A percentile compares a stretch with the other conserved stretches of the same genome.
Conservation (phyloP, 2,797 vertebrate species). For the Arremon brunneinucha region DNA sequence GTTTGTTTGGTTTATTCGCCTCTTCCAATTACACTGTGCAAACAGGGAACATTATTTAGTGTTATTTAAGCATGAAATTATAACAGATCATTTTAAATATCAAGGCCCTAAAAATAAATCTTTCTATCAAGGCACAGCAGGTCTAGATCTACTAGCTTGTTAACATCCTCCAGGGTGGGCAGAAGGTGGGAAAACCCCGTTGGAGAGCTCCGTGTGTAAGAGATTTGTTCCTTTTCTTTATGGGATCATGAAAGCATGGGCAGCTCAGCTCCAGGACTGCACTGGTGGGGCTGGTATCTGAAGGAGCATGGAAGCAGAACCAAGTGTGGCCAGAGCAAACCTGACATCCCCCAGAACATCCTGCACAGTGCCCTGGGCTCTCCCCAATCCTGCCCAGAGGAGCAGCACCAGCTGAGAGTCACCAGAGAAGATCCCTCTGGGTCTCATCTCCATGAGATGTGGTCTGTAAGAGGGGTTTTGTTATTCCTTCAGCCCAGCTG, state of each 20-base stretch:
- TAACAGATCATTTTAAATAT: conserved; percentile 79
- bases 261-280: rapidly evolving
- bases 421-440: neutral
- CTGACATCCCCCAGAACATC: neutral
- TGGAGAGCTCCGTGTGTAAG: neutral
- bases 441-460: rapidly evolving
- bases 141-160: conserved; percentile 69
- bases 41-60: conserved; percentile 75
- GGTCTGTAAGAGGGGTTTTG: neutral
- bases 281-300: neutral
- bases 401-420: neutral
- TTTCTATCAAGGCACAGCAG: conserved; percentile 70
- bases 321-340: rapidly evolving
- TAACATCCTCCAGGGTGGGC: conserved; percentile 60
- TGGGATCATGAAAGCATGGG: neutral
- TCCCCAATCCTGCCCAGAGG: no score
- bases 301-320: neutral
- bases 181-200: conserved; percentile 48
- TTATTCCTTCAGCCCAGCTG: neutral
- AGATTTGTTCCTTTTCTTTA: neutral
- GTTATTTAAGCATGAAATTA: conserved; percentile 82
- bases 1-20: conserved; percentile 68
- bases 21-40: conserved; percentile 75
- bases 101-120: conserved; percentile 77
- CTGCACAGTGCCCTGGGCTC: neutral